phyloP scores from a whole-genome alignment of 1,140 invertebrate species.

The Drosophila nikananu region DNA sequence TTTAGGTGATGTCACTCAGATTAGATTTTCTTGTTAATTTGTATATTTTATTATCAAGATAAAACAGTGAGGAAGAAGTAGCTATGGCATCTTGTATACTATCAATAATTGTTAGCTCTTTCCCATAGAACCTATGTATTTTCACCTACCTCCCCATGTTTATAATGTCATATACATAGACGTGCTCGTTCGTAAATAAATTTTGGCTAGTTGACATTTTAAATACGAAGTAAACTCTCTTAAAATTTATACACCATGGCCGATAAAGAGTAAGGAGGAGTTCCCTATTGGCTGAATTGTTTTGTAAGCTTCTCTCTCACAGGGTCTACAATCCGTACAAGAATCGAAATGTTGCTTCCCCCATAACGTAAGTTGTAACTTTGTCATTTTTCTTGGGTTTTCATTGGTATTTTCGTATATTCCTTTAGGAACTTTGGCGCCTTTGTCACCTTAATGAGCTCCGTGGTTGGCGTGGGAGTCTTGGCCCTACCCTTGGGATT shows the following conservation, averaged over 20 bases:
- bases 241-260: constrained; percentile 12
- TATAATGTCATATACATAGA: not conserved
- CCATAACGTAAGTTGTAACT: constrained; percentile 45
- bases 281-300: too few relatives aligned
- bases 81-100: too few relatives aligned
- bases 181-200: not conserved
- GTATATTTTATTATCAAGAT: not conserved
- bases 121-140: too few relatives aligned
- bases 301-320: not conserved
- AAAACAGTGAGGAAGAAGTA: not conserved
- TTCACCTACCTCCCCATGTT: not conserved
- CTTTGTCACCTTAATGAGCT: constrained; percentile 35
- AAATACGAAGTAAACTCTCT: not conserved
- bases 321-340: constrained; percentile 44
- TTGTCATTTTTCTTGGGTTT: not conserved
- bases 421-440: constrained; percentile 21
- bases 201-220: not conserved
- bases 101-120: too few relatives aligned
- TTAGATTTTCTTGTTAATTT: not conserved
- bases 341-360: constrained; percentile 17
- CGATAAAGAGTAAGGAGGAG: constrained; percentile 10
- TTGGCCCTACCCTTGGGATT: constrained; percentile 54
- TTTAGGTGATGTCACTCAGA: not conserved
- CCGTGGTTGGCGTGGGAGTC: constrained; percentile 46
- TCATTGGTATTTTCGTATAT: too few relatives aligned